These are phyloP conservation scores for Platyrinchus mystaceus DNA, from an alignment of 2,797 vertebrate species.

Conservation along the genomic window DNA sequence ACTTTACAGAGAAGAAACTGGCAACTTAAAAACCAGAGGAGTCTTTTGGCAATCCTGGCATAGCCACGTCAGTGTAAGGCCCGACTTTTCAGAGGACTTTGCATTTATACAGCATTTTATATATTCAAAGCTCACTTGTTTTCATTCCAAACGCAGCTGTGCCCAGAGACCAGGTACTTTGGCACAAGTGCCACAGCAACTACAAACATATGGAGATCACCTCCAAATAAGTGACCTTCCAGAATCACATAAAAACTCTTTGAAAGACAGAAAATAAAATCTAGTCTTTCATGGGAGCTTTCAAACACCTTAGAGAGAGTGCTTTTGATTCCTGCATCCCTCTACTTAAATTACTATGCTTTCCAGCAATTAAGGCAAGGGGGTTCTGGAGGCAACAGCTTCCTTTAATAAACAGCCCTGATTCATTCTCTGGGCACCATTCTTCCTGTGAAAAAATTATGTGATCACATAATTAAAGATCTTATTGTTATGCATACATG, in stretches of 20 bases:
- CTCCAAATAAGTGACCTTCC: neutral
- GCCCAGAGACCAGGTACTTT: neutral
- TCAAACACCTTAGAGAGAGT: neutral
- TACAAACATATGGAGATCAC: neutral
- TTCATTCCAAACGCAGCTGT: neutral
- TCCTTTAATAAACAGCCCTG: constrained; percentile 29
- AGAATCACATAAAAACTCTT: neutral
- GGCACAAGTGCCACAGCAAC: neutral
- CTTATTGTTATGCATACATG: neutral
- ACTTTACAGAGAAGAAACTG: neutral
- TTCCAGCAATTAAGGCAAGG: constrained; percentile 17
- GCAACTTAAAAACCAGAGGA: neutral
- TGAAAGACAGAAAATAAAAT: neutral
- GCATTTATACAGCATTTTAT: neutral
- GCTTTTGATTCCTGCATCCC: neutral
- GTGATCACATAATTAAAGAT: constrained; percentile 61
- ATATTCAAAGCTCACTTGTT: neutral
- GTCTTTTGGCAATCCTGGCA: neutral
- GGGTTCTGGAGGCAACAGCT: constrained; percentile 33
- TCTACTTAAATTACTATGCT: neutral
- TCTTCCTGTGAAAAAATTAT: constrained; percentile 35
- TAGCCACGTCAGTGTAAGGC: neutral
- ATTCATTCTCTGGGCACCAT: constrained; percentile 18
- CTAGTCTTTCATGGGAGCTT: neutral
- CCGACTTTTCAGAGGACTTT: neutral